These are phyloP conservation scores for Drosophila recens DNA, from an alignment of 2,888 invertebrate genomes.

Conservation along the genomic window DNA sequence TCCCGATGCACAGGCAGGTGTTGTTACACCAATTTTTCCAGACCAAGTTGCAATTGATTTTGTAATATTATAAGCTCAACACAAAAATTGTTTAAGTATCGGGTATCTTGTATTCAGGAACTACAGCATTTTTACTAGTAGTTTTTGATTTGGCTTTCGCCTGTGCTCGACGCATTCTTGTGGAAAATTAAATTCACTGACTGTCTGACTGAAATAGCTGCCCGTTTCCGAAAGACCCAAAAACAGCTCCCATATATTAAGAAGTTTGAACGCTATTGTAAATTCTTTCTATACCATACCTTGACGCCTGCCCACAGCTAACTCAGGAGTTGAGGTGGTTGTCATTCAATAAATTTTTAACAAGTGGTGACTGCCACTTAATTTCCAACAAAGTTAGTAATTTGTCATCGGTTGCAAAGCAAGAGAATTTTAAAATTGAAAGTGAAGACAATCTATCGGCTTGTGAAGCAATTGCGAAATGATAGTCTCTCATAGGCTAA, in stretches of 20 bases:
- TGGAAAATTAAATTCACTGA: slow-evolving; percentile 79
- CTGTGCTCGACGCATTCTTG: slow-evolving; percentile 66
- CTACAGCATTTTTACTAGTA: background rate
- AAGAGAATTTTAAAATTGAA: background rate
- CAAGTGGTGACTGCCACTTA: slow-evolving; percentile 68
- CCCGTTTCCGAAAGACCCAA: slow-evolving; percentile 6
- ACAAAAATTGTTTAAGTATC: background rate
- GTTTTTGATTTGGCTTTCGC: slow-evolving; percentile 51
- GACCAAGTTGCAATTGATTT: too few relatives aligned
- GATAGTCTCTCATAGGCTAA: slow-evolving; percentile 47
- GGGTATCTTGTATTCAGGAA: background rate
- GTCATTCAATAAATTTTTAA: slow-evolving; percentile 63
- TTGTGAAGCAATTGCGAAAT: too few relatives aligned
- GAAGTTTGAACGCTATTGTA: slow-evolving; percentile 4
- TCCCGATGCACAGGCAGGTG: too few relatives aligned
- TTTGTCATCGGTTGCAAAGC: slow-evolving; percentile 52
- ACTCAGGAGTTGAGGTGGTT: slow-evolving; percentile 15
- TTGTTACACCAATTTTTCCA: too few relatives aligned
- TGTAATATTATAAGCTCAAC: too few relatives aligned
- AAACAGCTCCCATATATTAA: background rate
- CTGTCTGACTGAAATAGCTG: slow-evolving; percentile 43
- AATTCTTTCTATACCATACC: background rate
- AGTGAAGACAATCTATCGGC: slow-evolving; percentile 12
- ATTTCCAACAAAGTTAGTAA: slow-evolving; percentile 75
- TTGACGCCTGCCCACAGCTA: background rate